phyloP scores from a whole-genome alignment of 2,797 vertebrate species.

The Zalophus californianus region DNA sequence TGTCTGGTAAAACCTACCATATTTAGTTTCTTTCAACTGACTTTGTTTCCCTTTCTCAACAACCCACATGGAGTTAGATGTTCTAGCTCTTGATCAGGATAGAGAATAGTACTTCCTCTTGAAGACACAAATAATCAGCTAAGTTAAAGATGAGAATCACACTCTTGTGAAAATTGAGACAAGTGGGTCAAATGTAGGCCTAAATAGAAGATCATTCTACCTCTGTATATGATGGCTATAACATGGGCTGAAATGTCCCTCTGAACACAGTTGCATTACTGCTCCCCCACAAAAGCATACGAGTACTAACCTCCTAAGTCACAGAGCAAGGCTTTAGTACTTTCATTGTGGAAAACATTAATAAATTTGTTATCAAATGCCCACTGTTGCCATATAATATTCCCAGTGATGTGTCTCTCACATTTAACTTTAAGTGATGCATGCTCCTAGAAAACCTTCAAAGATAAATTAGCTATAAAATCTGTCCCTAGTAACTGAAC shows the following conservation, averaged over 20 bases:
- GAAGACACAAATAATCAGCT: neutral
- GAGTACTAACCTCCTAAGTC: neutral
- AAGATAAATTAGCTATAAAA: neutral
- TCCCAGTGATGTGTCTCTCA: neutral
- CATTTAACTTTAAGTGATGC: conserved; percentile 33
- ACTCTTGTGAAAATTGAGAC: neutral
- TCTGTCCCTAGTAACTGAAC: neutral
- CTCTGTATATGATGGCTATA: neutral
- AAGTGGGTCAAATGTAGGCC: neutral
- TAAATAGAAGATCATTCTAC: neutral
- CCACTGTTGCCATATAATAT: neutral
- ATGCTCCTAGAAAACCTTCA: neutral
- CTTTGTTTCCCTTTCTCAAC: conserved; percentile 24
- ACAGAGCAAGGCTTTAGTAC: neutral
- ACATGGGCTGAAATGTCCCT: neutral
- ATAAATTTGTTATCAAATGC: neutral
- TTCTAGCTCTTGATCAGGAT: neutral
- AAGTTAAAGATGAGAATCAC: neutral
- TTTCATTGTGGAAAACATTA: neutral
- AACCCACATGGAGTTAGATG: neutral
- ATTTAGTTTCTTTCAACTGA: neutral
- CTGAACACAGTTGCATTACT: neutral
- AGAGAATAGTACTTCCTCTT: neutral
- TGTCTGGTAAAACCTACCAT: neutral
- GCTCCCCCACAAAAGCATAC: neutral